Evolutionary conservation across 2,888 invertebrate species (phyloP), one percentile per base, ranked within the genome.

Genomic region (Ceraclea dissimilis): DNA sequence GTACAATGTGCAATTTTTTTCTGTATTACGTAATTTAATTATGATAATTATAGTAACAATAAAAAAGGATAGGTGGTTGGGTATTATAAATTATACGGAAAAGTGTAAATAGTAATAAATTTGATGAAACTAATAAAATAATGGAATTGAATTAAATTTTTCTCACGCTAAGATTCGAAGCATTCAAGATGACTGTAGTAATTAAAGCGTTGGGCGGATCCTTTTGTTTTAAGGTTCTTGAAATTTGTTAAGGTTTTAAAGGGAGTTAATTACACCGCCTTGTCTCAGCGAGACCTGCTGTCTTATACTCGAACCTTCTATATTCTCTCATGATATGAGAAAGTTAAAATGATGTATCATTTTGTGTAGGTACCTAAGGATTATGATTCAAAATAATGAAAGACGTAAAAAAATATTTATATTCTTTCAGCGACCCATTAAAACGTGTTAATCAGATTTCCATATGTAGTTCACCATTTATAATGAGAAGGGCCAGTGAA

Each of bases 161-260:
- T 54, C 54, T 49, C 54, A 54, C 54, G 54, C 17, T 54, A 19
- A 17, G 26, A 43, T 18, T 11, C 17, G 43, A 39, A 16, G 16
- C 39, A 43, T 22, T 20, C 54, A 54, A 49, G 22, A 54, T 67
- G 66, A 63, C 63, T 62, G 61, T 63, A 62, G 65, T 68, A 66
- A 67, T 66, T 66, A 66, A 69, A 66, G 66, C 65, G 62, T 62
- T 55, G 60, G 63, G 60, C 61, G 64, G 64, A 62, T 63, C 63
- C 66, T 60, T 62, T 66, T 64, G 66, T 60, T 59, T 60, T 62
- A n/a, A 63, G 63, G 63, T 62, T 59, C 63, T 63, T 64, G 62
- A 52, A 39, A 48, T 39, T 48, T 56, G 51, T 64, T 65, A 62
- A 50, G 51, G 39, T 51, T 55, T 20, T 26, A n/a, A 26, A 49